phyloP scores from a whole-genome alignment of 2,113 vertebrate genomes.

The Pyxicephalus adspersus region DNA sequence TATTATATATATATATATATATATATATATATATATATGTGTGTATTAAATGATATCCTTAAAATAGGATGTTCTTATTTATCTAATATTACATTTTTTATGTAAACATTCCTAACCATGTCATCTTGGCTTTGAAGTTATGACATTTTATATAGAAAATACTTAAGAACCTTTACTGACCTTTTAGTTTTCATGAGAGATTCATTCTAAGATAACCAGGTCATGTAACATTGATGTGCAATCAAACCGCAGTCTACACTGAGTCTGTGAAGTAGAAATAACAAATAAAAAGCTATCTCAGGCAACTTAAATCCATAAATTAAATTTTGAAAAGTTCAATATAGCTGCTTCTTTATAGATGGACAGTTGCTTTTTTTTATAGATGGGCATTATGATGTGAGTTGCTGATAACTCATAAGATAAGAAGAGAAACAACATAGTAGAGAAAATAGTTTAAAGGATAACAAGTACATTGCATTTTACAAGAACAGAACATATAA shows the following conservation, averaged over 20 bases:
- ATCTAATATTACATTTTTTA: background rate
- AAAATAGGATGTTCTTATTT: no score
- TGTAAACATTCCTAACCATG: background rate
- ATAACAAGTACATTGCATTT: background rate
- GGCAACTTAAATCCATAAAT: slow-evolving; percentile 12
- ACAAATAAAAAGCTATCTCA: slow-evolving; percentile 34
- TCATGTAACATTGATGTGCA: slow-evolving; percentile 4
- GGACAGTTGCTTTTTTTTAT: no score
- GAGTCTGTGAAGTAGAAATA: background rate
- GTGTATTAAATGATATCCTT: no score
- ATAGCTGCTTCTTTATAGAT: slow-evolving; percentile 12
- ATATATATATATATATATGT: slow-evolving; percentile 1
- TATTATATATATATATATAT: slow-evolving; percentile 18
- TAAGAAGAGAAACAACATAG: slow-evolving; percentile 7
- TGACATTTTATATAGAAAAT: background rate
- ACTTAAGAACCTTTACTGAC: background rate
- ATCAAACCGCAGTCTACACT: background rate
- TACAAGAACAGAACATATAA: no score
- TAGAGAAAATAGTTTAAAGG: background rate
- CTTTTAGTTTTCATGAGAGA: background rate
- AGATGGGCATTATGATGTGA: slow-evolving; percentile 14
- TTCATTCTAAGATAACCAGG: slow-evolving; percentile 5
- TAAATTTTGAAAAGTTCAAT: slow-evolving; percentile 12
- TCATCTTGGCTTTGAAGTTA: background rate
- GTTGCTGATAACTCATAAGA: background rate